phyloP scores from a whole-genome alignment of 2,888 invertebrate genomes.

The Parapristionchus giblindavisi region DNA sequence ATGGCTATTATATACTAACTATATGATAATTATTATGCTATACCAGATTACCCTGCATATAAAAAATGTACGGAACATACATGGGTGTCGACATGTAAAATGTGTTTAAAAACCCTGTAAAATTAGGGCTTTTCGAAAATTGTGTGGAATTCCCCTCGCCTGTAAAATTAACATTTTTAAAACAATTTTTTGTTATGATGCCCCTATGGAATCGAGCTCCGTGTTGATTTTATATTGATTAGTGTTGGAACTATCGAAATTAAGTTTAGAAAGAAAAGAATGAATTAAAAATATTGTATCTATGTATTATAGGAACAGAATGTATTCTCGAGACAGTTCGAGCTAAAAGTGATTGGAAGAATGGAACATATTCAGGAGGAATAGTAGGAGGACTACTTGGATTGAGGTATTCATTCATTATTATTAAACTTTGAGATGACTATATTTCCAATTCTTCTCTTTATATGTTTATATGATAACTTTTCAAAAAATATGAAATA shows the following conservation, averaged over 20 bases:
- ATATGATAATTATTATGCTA: no score
- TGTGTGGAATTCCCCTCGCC: no score
- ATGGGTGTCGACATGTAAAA: no score
- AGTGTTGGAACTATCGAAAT: no score
- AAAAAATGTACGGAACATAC: no score
- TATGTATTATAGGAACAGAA: slow-evolving; percentile 77
- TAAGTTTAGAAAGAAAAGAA: no score
- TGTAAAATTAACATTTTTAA: no score
- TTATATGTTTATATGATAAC: neutral
- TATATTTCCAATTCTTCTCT: neutral
- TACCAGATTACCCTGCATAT: no score
- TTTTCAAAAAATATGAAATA: neutral
- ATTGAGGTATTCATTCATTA: slow-evolving; percentile 68
- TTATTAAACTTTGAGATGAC: neutral
- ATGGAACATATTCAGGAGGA: slow-evolving; percentile 75
- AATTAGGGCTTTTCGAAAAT: neutral
- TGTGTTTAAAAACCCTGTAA: no score
- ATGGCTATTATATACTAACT: no score
- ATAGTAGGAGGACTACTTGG: slow-evolving; percentile 82
- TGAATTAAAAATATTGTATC: neutral
- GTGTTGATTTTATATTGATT: slow-evolving; percentile 40
- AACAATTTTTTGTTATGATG: no score
- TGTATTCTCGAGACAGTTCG: slow-evolving; percentile 85
- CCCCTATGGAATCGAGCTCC: no score
- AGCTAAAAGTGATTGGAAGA: slow-evolving; percentile 94